Conservation (phyloP, 2,888 invertebrate species). For the Cordilura impudica region DNA sequence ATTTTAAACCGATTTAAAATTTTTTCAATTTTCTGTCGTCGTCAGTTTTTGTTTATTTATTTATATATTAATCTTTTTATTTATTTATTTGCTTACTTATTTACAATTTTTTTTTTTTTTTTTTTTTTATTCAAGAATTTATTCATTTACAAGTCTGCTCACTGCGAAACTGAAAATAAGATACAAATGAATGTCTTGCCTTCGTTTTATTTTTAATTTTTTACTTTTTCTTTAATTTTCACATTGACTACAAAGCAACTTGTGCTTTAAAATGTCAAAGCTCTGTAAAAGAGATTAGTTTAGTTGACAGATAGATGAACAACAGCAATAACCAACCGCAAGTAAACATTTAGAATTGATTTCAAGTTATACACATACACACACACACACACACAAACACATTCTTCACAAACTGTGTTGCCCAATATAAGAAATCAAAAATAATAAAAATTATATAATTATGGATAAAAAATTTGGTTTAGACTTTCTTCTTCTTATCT, state of each 20-base stretch:
- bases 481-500: too few species aligned
- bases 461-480: too few species aligned
- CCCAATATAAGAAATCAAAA: too few species aligned
- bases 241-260: background rate
- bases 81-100: too few species aligned
- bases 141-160: background rate
- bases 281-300: conserved; percentile 28
- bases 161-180: background rate
- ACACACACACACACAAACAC: background rate
- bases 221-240: conserved; percentile 19
- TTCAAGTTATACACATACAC: background rate
- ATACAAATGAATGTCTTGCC: conserved; percentile 4
- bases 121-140: background rate
- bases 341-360: background rate
- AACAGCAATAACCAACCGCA: background rate
- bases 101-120: background rate
- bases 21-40: too few species aligned
- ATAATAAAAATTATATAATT: too few species aligned
- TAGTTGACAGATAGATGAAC: conserved; percentile 47
- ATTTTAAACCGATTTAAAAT: too few species aligned
- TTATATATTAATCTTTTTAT: too few species aligned
- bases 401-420: too few species aligned
- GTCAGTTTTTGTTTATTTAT: too few species aligned
- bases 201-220: background rate
- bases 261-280: conserved; percentile 46